These are phyloP conservation scores for Pangasius krempfi DNA, from an alignment of 2,797 vertebrate genomes.

Conservation along the genomic window DNA sequence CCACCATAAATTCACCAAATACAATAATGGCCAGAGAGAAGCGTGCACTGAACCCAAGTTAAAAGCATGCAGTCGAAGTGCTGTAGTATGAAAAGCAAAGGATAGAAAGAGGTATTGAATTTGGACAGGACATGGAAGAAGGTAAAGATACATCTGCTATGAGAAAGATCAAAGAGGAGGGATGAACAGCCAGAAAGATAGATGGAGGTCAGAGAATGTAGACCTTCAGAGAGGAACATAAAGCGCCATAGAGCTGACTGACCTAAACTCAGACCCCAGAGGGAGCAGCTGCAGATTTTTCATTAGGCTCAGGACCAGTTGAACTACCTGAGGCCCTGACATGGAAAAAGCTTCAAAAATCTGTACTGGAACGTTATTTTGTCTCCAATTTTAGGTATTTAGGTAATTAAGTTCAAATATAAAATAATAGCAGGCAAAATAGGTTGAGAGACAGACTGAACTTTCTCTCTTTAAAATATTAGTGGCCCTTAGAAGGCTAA, in stretches of 20 bases:
- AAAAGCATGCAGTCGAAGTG: constrained; percentile 7
- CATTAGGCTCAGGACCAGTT: neutral
- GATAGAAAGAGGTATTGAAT: neutral
- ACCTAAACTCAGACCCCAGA: constrained; percentile 27
- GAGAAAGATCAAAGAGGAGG: constrained; percentile 1
- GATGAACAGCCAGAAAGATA: constrained; percentile 5
- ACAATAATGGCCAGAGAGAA: constrained; percentile 48
- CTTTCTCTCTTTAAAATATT: neutral
- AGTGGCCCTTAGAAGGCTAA: neutral
- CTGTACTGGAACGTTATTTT: neutral
- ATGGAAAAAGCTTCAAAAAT: neutral
- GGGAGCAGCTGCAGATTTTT: neutral
- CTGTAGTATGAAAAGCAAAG: constrained; percentile 12
- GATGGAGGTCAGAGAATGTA: constrained; percentile 19
- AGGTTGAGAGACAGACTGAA: neutral
- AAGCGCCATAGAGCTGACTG: constrained; percentile 25
- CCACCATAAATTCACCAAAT: constrained; percentile 61
- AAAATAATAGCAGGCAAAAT: neutral
- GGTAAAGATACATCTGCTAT: neutral
- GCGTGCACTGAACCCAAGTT: neutral
- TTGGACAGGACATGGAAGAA: neutral
- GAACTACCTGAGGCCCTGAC: neutral
- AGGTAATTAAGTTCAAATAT: neutral
- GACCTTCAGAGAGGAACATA: constrained; percentile 28
- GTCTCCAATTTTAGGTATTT: neutral